Conservation (phyloP, 2,797 vertebrate species). For the Anguilla marmorata region DNA sequence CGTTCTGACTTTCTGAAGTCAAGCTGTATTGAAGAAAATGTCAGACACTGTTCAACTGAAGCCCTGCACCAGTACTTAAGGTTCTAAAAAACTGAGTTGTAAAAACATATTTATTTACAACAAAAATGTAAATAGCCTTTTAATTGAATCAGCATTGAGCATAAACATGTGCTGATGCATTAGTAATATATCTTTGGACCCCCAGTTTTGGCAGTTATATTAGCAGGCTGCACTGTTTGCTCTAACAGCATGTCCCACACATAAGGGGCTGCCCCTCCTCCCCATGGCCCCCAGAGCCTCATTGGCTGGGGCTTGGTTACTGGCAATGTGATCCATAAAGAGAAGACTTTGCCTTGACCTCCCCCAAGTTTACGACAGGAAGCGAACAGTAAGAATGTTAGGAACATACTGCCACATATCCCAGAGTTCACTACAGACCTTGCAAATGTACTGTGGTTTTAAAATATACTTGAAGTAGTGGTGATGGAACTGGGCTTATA, state of each 20-base stretch:
- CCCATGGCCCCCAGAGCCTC: neutral
- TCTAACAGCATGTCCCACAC: neutral
- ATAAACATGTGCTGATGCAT: neutral
- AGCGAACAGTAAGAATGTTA: neutral
- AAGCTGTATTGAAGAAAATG: neutral
- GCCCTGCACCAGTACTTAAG: neutral
- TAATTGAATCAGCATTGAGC: neutral
- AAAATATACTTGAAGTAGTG: neutral
- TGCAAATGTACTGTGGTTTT: neutral
- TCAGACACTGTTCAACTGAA: neutral
- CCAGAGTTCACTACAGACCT: neutral
- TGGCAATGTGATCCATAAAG: neutral
- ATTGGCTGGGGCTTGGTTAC: neutral
- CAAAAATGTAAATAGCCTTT: too few relatives aligned
- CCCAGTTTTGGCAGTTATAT: neutral
- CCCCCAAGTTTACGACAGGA: neutral
- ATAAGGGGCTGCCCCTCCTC: neutral
- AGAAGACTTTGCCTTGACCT: neutral
- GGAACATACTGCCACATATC: neutral
- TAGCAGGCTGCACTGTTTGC: neutral
- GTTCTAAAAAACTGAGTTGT: neutral
- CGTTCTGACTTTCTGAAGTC: neutral
- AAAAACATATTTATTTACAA: too few relatives aligned
- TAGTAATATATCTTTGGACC: neutral
- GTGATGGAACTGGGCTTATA: neutral